phyloP scores from a whole-genome alignment of 2,113 vertebrate genomes.

The Bufo gargarizans region DNA sequence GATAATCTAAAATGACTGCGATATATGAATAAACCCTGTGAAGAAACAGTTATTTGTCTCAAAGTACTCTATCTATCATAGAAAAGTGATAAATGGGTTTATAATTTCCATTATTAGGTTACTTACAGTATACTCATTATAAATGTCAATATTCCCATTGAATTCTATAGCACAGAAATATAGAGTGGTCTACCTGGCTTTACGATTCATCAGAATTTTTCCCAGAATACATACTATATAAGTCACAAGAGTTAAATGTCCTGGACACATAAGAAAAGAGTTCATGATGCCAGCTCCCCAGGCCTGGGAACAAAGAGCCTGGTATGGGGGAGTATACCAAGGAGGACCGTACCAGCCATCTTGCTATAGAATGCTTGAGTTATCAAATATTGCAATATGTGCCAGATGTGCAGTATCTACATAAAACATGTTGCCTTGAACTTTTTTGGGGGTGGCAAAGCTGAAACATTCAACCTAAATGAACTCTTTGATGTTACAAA shows the following conservation, averaged over 20 bases:
- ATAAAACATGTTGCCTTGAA: conserved; percentile 48
- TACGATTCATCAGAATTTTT: conserved; percentile 30
- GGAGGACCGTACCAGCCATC: conserved; percentile 37
- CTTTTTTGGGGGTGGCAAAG: conserved; percentile 46
- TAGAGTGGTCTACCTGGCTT: neutral
- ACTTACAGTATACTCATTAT: neutral
- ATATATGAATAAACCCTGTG: neutral
- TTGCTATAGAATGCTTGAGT: conserved; percentile 34
- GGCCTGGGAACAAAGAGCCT: conserved; percentile 50
- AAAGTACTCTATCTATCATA: neutral
- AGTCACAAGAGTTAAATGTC: conserved; percentile 39
- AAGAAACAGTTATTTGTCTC: neutral
- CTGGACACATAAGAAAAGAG: conserved; percentile 22
- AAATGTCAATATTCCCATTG: neutral
- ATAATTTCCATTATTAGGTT: neutral
- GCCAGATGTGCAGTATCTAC: conserved; percentile 47
- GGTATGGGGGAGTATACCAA: conserved; percentile 45
- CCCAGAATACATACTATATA: neutral
- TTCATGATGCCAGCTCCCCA: conserved; percentile 36
- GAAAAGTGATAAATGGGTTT: neutral
- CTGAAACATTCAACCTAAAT: conserved; percentile 49
- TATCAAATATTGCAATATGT: conserved; percentile 37
- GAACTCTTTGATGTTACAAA: conserved; percentile 52
- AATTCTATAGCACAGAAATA: neutral
- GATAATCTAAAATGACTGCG: no score